Evolutionary conservation across 2,888 invertebrate species (phyloP), one percentile per base, ranked within the genome.

Genomic region (Villa cingulata): DNA sequence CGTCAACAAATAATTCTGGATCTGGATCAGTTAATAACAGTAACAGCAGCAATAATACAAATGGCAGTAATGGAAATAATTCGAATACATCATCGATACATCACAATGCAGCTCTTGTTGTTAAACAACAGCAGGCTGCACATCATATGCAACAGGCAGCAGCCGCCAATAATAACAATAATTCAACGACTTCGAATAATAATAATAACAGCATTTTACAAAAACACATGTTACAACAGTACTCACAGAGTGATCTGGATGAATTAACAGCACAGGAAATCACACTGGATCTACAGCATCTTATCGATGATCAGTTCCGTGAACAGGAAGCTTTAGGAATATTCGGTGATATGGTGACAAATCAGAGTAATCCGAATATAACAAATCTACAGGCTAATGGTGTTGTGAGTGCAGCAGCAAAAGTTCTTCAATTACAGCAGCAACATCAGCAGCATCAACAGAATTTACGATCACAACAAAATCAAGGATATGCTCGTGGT

Each of bases 211-310:
- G 62, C 69, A 74, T 67, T 73, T 70, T 65, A 72, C 76, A 61
- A 68, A 75, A 59, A 70, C 74, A 56, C 70, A 75, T 85, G 59
- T 73, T 81, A 59, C 77, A 84, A 50, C 78, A 80, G 56, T 85
- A 83, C 68, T 80, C 83, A 52, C 84, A 86, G 50, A 83, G 83
- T 51, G 89, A 91, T 63, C 72, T 91, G 52, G 85, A 86, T 64
- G 91, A 91, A 66, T 77, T 94, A 61, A 90, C 89, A 67, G 86
- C 86, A 49, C 88, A 90, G 56, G 94, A 94, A 71, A 89, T 92
- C 66, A 88, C 89, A 55, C 74, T 94, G 62, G 92, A 94, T 63
- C 74, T 94, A 55, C 90, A 92, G 64, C 86, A 88, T 68, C 77
- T 94, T 60, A 91, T 94, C 63, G 90, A 91, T 71, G 91, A 91